Evolutionary conservation across 1,140 invertebrate genomes (phyloP), one percentile per base, ranked within the genome.

Genomic region (Zaprionus gabonicus): DNA sequence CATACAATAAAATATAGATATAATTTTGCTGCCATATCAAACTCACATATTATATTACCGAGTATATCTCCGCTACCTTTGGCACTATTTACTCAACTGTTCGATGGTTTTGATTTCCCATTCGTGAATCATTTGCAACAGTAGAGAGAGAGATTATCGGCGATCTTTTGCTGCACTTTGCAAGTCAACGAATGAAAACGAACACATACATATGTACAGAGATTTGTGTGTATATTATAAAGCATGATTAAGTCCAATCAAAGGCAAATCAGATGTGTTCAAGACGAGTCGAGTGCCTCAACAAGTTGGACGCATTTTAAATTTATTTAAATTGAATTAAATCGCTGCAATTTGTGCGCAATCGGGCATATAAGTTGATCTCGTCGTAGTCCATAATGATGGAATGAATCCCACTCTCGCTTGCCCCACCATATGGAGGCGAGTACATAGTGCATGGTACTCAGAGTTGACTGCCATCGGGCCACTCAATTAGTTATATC

Each of bases 261-360:
- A 73, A 68, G 46, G 23, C 63, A 64, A 73, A 73, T 77, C 70
- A 62, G 64, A 68, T 67, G 63, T 57, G 70, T 57, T 77, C 56
- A 77, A 77, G 64, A 57, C 49, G 63, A 73, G 64, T 73, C 71
- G 70, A 72, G 74, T 49, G 74, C 56, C 65, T 72, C 84, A 78
- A 72, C 78, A 81, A 87, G 84, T 88, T 84, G 81, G 76, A 68
- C 71, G 78, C 84, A 88, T 87, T 87, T 87, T 88, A 88, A 87
- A 87, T 87, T 87, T 87, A 88, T 87, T 87, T 87, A 88, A 87
- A 87, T 87, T 87, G 84, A 87, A 87, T 87, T 87, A 87, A 87
- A 88, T 87, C 84, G 84, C 84, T 88, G 81, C 84, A 87, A 87
- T 88, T 87, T 87, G 71, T 70, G 71, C 68, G 81, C 80, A 79